Evolutionary conservation across 2,113 vertebrate genomes (phyloP).

Genomic region (Ellobius talpinus): DNA sequence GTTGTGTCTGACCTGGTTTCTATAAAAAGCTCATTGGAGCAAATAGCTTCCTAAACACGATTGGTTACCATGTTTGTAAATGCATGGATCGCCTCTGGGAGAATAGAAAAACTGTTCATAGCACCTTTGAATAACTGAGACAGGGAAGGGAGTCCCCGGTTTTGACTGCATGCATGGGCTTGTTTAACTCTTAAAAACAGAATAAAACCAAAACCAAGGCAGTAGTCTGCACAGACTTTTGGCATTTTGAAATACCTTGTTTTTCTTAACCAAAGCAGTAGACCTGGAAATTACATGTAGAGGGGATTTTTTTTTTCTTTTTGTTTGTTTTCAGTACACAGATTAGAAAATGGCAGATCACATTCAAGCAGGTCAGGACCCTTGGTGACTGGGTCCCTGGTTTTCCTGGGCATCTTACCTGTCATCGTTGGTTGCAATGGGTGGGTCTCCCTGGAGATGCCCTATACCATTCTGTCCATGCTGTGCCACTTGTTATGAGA

Average conservation of each 20-base stretch:
- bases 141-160: not conserved
- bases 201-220: not conserved
- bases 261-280: slow-evolving; percentile 27
- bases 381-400: not conserved
- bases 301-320: not conserved
- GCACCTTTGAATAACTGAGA: not conserved
- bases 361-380: not conserved
- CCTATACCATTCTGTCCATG: not conserved
- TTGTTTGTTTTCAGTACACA: not conserved
- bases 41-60: not conserved
- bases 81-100: not conserved
- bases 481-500: not conserved
- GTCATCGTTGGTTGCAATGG: not conserved
- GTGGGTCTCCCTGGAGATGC: not conserved
- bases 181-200: not conserved
- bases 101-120: not conserved
- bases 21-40: not conserved
- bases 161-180: not conserved
- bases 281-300: not conserved
- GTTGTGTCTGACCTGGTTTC: slow-evolving; percentile 9
- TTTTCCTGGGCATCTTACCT: not conserved
- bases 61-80: not conserved
- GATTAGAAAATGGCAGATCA: not conserved
- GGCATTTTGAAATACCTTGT: slow-evolving; percentile 30
- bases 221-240: not conserved